Evolutionary conservation across 2,113 vertebrate species (phyloP).

Genomic region (Drymodes brunneopygia): DNA sequence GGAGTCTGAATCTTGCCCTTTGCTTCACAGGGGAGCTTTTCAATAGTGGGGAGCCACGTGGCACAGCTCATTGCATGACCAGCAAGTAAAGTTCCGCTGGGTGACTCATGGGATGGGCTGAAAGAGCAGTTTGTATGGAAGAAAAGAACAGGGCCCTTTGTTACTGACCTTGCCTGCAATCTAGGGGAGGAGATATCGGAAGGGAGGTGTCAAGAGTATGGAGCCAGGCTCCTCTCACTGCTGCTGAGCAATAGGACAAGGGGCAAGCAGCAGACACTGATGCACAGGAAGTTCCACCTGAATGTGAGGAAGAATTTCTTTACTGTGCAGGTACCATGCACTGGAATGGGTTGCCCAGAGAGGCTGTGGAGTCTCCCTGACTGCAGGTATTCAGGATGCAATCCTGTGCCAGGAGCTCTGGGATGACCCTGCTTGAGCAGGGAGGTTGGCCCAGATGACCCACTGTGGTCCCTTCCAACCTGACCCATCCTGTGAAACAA

Average conservation of each 20-base stretch:
- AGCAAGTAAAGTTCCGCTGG: neutral
- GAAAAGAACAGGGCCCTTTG: neutral
- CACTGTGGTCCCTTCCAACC: neutral
- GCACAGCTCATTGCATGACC: neutral
- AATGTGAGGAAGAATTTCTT: neutral
- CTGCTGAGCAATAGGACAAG: neutral
- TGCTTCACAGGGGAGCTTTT: neutral
- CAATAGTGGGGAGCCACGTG: neutral
- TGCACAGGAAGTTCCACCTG: neutral
- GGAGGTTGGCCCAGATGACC: neutral
- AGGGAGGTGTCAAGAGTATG: neutral
- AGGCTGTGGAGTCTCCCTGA: neutral
- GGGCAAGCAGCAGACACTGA: neutral
- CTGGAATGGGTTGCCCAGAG: neutral
- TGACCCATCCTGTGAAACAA: neutral
- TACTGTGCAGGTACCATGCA: rapidly evolving
- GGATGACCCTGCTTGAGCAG: neutral
- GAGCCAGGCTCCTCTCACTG: neutral
- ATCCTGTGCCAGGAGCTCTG: neutral
- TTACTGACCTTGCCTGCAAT: neutral
- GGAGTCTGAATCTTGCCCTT: neutral
- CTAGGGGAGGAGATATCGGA: neutral
- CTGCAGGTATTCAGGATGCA: neutral
- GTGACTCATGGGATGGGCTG: neutral
- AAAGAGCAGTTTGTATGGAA: neutral